Evolutionary conservation across 2,888 invertebrate species (phyloP).

Genomic region (Dynastes maya): DNA sequence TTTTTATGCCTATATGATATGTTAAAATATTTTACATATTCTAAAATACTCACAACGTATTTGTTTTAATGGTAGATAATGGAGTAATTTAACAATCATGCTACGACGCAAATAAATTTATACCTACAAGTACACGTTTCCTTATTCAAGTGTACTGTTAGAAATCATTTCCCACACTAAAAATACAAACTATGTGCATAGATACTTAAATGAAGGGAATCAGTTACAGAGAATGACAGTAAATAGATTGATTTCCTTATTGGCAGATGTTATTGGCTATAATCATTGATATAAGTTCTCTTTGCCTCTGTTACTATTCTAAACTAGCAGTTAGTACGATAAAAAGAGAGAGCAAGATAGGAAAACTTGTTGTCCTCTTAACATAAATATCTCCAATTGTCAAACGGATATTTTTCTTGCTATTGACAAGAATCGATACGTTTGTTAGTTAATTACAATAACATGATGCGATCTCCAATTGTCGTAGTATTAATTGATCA

Average conservation of each 20-base stretch:
- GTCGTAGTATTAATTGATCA: slow-evolving; percentile 49
- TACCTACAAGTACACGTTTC: too few species aligned
- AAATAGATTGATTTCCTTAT: slow-evolving; percentile 57
- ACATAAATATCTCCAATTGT: slow-evolving; percentile 35
- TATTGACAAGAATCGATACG: slow-evolving; percentile 44
- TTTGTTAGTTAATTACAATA: slow-evolving; percentile 50
- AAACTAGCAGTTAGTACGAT: neutral
- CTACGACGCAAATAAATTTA: too few species aligned
- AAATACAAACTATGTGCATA: neutral
- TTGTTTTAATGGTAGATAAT: too few species aligned
- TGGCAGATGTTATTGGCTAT: slow-evolving; percentile 53
- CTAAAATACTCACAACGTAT: too few species aligned
- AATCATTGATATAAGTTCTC: slow-evolving; percentile 36
- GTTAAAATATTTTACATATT: too few species aligned
- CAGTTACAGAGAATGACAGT: slow-evolving; percentile 54
- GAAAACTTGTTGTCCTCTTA: slow-evolving; percentile 17
- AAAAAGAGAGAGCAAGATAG: neutral
- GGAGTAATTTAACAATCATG: too few species aligned
- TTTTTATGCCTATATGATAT: too few species aligned
- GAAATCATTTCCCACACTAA: slow-evolving; percentile 12
- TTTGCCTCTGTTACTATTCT: neutral
- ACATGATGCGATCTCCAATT: slow-evolving; percentile 45
- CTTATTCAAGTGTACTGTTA: slow-evolving; percentile 12
- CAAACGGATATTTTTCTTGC: slow-evolving; percentile 17
- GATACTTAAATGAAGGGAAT: slow-evolving; percentile 52